Conservation (phyloP, 2,888 invertebrate genomes). For the Halocaridina rubra region DNA sequence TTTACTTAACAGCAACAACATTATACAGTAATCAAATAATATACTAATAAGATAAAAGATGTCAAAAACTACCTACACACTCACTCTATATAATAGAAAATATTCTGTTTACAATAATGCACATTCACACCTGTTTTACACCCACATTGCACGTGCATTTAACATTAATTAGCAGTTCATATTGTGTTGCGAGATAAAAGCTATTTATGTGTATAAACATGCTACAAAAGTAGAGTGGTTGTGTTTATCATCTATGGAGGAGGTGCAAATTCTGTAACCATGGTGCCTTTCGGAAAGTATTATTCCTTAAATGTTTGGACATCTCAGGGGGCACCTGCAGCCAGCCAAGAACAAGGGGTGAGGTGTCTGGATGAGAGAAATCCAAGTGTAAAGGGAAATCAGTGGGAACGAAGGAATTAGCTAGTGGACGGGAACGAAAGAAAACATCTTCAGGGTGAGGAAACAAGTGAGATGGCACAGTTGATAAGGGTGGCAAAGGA, state of each 20-base stretch:
- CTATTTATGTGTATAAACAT: no score
- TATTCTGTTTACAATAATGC: neutral
- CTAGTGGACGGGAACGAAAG: constrained; percentile 10
- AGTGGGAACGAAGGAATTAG: neutral
- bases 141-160: neutral
- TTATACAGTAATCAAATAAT: no score
- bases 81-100: neutral
- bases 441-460: constrained; percentile 24
- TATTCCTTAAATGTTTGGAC: neutral
- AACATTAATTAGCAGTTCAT: neutral
- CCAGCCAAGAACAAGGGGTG: constrained; percentile 42
- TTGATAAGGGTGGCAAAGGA: neutral
- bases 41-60: no score
- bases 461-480: neutral
- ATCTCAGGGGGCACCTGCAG: constrained; percentile 46
- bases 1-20: no score
- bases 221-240: neutral
- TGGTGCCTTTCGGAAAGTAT: constrained; percentile 39
- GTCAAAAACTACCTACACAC: no score
- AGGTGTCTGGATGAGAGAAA: neutral
- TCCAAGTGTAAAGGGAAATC: neutral
- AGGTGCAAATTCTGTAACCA: constrained; percentile 35
- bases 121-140: neutral
- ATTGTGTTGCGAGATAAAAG: neutral
- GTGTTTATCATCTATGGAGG: neutral